A percentile compares a stretch with the other conserved stretches of the same genome.
Conservation (phyloP, 2,113 vertebrate genomes). For the Stictonetta naevosa region DNA sequence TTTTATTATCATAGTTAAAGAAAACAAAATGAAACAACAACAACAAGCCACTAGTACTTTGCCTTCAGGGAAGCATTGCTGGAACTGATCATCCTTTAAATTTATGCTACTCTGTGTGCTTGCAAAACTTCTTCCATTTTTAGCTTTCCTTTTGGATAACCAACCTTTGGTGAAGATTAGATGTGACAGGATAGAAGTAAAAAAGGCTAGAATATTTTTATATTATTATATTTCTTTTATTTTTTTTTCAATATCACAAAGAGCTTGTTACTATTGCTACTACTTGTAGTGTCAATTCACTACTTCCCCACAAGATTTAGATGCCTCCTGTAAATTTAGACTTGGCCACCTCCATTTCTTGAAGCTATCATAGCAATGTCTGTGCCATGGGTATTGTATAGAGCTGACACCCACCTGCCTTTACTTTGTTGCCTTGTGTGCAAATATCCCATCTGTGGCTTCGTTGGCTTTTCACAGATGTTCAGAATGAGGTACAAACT, state of each 20-base stretch:
- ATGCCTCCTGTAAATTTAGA: neutral
- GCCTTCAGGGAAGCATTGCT: neutral
- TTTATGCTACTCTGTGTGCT: neutral
- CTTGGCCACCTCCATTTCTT: neutral
- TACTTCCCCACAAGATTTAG: neutral
- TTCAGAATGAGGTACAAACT: neutral
- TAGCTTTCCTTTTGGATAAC: neutral
- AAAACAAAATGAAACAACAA: neutral
- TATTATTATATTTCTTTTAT: fast-evolving
- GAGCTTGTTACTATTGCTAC: fast-evolving
- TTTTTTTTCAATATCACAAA: neutral
- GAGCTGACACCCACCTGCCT: neutral
- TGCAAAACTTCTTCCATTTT: conserved; percentile 8
- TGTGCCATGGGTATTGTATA: neutral
- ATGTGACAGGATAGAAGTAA: neutral
- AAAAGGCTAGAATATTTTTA: neutral
- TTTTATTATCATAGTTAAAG: neutral
- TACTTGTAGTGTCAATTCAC: neutral
- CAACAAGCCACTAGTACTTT: neutral
- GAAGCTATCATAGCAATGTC: neutral
- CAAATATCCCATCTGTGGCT: neutral
- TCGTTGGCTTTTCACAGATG: neutral
- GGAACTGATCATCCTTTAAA: neutral
- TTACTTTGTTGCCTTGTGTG: neutral
- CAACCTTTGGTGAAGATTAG: neutral